Percentiles rank a stretch among this genome's conserved stretches.
These are phyloP conservation scores for Ptychoptera contaminata DNA, from an alignment of 2,888 invertebrate species.

Conservation along the genomic window DNA sequence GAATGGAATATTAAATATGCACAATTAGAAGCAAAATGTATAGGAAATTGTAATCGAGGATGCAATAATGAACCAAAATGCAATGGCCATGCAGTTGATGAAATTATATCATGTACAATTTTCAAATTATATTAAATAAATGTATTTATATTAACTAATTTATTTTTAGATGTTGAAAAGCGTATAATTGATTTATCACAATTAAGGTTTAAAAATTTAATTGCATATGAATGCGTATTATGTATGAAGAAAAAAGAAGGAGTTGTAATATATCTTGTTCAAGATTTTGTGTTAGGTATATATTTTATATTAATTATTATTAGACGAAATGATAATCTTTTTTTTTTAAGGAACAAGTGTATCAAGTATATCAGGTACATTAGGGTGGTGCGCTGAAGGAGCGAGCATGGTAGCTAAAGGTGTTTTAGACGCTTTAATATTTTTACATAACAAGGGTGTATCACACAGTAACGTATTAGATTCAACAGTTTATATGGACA, in stretches of 20 bases:
- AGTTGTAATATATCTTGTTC: slow-evolving; percentile 48
- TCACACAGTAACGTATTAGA: slow-evolving; percentile 69
- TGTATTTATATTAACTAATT: too few species aligned
- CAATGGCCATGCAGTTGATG: slow-evolving; percentile 26
- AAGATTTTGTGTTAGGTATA: slow-evolving; percentile 46
- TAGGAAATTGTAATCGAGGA: slow-evolving; percentile 21
- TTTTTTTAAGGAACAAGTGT: slow-evolving; percentile 22
- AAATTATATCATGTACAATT: slow-evolving; percentile 18
- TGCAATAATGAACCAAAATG: slow-evolving; percentile 20
- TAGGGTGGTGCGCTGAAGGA: slow-evolving; percentile 32
- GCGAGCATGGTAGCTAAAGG: slow-evolving; percentile 43
- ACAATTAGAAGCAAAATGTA: slow-evolving; percentile 25
- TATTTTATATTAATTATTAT: slow-evolving; percentile 5
- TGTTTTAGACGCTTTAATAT: slow-evolving; percentile 57
- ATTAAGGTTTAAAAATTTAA: slow-evolving; percentile 53
- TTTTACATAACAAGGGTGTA: slow-evolving; percentile 65
- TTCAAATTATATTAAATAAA: too few species aligned
- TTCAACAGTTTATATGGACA: slow-evolving; percentile 56
- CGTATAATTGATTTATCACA: slow-evolving; percentile 57
- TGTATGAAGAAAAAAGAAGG: slow-evolving; percentile 42
- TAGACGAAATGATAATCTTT: slow-evolving; percentile 17
- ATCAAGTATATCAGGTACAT: slow-evolving; percentile 22
- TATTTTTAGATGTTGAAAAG: slow-evolving; percentile 47
- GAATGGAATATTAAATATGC: slow-evolving; percentile 53
- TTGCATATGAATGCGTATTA: slow-evolving; percentile 61